Percentiles rank a stretch among this genome's conserved stretches.
Evolutionary conservation across 35 echinoderm and acorn worm species (phyloP).

Genomic region (Ophioderma brevispina): DNA sequence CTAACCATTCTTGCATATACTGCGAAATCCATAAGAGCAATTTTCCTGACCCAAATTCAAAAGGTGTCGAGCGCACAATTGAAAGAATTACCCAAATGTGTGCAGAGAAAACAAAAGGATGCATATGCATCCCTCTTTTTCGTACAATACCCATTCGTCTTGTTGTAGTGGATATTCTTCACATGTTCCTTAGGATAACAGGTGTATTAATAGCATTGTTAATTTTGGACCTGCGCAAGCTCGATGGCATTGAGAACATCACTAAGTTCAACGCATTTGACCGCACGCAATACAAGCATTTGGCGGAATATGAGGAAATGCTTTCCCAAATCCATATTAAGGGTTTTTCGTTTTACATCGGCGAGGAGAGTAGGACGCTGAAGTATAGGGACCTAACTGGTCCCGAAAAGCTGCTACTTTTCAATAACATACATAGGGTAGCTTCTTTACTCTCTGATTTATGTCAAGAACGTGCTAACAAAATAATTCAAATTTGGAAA

Average conservation of each 20-base stretch:
- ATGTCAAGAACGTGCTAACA: not conserved
- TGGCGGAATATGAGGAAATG: no score
- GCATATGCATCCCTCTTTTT: conserved; percentile 7
- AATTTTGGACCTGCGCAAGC: conserved; percentile 12
- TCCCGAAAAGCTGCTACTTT: not conserved
- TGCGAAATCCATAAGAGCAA: conserved; percentile 11
- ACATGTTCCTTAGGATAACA: conserved; percentile 29
- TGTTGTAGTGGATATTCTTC: conserved; percentile 25
- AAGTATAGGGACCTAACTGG: no score
- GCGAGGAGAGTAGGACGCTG: no score
- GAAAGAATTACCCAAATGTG: not conserved
- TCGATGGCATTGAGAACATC: conserved; percentile 29
- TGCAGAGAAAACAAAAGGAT: not conserved
- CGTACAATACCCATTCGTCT: not conserved
- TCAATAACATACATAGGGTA: not conserved
- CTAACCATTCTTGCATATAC: not conserved
- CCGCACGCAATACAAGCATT: not conserved
- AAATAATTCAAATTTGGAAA: not conserved
- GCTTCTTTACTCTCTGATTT: not conserved
- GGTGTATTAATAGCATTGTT: conserved; percentile 30
- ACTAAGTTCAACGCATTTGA: conserved; percentile 24
- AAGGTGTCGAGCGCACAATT: not conserved
- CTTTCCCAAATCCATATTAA: no score
- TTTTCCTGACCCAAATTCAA: not conserved
- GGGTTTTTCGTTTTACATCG: no score